Evolutionary conservation across 2,888 invertebrate genomes (phyloP), one percentile per base, ranked within the genome.

Genomic region (Diplolepis rosae): DNA sequence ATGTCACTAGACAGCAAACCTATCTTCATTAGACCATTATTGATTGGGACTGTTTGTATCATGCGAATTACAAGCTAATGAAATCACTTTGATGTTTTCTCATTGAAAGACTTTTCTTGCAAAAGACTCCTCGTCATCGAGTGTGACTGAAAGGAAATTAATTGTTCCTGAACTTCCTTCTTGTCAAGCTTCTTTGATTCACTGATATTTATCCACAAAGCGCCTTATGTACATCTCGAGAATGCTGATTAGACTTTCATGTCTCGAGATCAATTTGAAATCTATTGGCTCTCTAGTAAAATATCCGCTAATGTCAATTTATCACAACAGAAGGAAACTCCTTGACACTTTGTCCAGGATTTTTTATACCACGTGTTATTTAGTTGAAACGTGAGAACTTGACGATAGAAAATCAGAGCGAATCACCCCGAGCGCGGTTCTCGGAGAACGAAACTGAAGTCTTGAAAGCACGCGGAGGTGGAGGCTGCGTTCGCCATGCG

Each of bases 361-460:
- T 4, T 6, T 6, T 7, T 32, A 4, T 7, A 6, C 32, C 5
- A 39, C 39, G 3, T 39, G 39, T 39, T 9, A 13, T 13, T 39
- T 13, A 39, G 13, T 9, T 6, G 32, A 39, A 39, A 3, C 39
- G 13, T 13, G 39, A 39, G 39, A 27, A 27, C 35, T 45, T 45
- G 18, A 45, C 13, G 35, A 39, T 61, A n/a, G 35, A 9, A 39
- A 39, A 61, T 39, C 61, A 61, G 56, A 61, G 56, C 35, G 56
- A 39, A 61, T 61, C 24, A 39, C 61, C 61, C 61, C 39, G 61
- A 61, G 61, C 61, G 61, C 61, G 61, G 61, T 61, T 61, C 61
- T 61, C 61, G 61, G 61, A 61, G 61, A 61, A 61, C 61, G 61
- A 61, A n/a, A 61, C 61, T 61, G 27, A 61, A 61, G 61, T 61